A percentile compares a stretch with the other conserved stretches of the same genome.
These are phyloP conservation scores for Lemur catta DNA, from an alignment of 2,797 vertebrate genomes.

Conservation along the genomic window DNA sequence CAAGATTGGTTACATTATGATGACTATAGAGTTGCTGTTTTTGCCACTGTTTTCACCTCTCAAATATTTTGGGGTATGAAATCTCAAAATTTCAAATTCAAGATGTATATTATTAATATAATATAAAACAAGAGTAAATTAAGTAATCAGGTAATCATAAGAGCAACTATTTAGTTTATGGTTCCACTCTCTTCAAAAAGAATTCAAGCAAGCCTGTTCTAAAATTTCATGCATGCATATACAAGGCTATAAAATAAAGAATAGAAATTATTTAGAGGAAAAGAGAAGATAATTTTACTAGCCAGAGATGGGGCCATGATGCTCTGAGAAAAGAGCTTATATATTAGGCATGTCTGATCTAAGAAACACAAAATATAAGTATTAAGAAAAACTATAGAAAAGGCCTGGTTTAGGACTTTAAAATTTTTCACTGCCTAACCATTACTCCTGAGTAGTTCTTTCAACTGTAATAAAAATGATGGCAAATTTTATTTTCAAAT, in stretches of 20 bases:
- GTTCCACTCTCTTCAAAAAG: background rate
- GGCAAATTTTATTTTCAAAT: conserved; percentile 29
- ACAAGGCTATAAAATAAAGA: background rate
- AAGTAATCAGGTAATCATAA: background rate
- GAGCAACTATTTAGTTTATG: background rate
- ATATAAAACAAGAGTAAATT: background rate
- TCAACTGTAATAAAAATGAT: background rate
- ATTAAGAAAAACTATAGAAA: conserved; percentile 49
- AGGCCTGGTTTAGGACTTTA: background rate
- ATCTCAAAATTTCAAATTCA: background rate
- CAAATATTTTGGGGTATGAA: background rate
- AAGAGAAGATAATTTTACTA: background rate
- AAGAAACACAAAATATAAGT: conserved; percentile 37
- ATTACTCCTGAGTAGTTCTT: background rate
- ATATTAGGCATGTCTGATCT: background rate
- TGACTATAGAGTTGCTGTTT: background rate
- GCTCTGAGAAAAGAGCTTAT: background rate
- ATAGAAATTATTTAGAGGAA: background rate
- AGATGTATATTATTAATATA: background rate
- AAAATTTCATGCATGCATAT: background rate
- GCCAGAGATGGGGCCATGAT: background rate
- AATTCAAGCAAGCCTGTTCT: background rate
- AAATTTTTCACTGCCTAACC: background rate
- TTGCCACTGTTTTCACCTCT: background rate
- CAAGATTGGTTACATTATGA: background rate